Base-by-base conservation (phyloP, 2,888 invertebrate genomes). In the Achlya flavicornis region DNA sequence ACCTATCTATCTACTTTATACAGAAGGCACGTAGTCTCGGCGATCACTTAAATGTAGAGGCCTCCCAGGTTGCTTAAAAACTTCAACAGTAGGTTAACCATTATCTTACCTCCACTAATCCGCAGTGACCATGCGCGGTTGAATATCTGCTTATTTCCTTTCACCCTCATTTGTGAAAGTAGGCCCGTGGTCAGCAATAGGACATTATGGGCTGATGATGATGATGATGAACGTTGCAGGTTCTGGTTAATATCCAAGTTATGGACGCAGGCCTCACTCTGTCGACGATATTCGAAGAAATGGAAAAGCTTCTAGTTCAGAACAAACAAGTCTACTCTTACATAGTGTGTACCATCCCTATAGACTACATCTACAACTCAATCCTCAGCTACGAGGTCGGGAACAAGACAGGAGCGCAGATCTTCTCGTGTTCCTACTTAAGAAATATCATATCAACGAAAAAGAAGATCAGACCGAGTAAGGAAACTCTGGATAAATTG, bases 201-300 rank as follows among this genome's bases (percentile, higher is more conserved):
- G 26, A 26, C 26, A 26, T 26, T 26, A 26, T 26, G 26, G 26
- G 26, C 26, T 26, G 26, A 26, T 26, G 26, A 26, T 26, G 2
- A 26, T 26, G 2, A 26, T 26, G 26, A 26, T 26, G 26, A 43
- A 60, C 33, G 26, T 70, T 60, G 7, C 80, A 92, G 92, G 88
- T 89, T 6, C 77, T 92, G n/a, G 87, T 85, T 5, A 92, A 90
- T 74, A 75, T 92, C 6, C 92, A 92, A 84, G 74, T 93, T 19
- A 64, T 80, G 10, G 92, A 92, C 61, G 1, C 48, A 2, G 74
- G 83, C 11, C 73, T 92, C 2, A 78, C 70, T 38, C 90, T 86
- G 85, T 76, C 80, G 4, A 65, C 64, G 0, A 72, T 91, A 62
- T 91, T 92, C 65, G 74, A 81, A 61, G 86, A 68, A 68, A 89